Percentiles rank a stretch among this genome's conserved stretches.
Conservation (phyloP, 2,888 invertebrate species). For the Cerceris ruficornis region DNA sequence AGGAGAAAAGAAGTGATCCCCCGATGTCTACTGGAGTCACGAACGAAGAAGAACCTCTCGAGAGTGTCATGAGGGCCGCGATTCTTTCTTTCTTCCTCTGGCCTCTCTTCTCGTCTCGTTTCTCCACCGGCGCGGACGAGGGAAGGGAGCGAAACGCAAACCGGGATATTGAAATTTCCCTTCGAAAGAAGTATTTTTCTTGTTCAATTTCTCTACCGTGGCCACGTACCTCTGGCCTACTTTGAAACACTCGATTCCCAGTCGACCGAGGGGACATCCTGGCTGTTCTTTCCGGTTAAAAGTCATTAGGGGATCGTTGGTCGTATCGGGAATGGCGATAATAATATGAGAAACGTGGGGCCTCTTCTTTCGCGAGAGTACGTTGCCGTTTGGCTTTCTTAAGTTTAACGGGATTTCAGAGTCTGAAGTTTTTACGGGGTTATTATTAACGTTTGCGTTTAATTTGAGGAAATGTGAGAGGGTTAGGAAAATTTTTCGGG, state of each 20-base stretch:
- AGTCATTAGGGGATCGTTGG: slow-evolving; percentile 42
- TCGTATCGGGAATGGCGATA: slow-evolving; percentile 13
- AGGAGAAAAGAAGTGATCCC: slow-evolving; percentile 72
- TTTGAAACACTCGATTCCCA: slow-evolving; percentile 26
- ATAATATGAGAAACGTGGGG: slow-evolving; percentile 6
- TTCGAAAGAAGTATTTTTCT: slow-evolving; percentile 71
- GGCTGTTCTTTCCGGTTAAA: slow-evolving; percentile 23
- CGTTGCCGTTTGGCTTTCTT: too few species aligned
- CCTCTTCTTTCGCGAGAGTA: not conserved
- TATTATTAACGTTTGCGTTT: too few species aligned
- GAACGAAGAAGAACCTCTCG: slow-evolving; percentile 68
- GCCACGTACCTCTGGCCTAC: slow-evolving; percentile 44
- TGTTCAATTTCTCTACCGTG: slow-evolving; percentile 61
- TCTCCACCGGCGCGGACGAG: slow-evolving; percentile 29
- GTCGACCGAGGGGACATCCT: not conserved
- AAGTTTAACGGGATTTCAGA: too few species aligned
- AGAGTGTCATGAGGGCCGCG: slow-evolving; percentile 62
- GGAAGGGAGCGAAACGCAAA: slow-evolving; percentile 58
- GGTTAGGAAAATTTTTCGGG: too few species aligned
- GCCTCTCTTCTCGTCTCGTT: not conserved
- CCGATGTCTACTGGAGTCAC: slow-evolving; percentile 78
- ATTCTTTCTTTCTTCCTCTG: slow-evolving; percentile 14
- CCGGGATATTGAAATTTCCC: slow-evolving; percentile 77
- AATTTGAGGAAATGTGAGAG: too few species aligned
- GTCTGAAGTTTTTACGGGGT: too few species aligned